Evolutionary conservation across 2,888 invertebrate species (phyloP).

Genomic region (Microctonus aethiopoides): DNA sequence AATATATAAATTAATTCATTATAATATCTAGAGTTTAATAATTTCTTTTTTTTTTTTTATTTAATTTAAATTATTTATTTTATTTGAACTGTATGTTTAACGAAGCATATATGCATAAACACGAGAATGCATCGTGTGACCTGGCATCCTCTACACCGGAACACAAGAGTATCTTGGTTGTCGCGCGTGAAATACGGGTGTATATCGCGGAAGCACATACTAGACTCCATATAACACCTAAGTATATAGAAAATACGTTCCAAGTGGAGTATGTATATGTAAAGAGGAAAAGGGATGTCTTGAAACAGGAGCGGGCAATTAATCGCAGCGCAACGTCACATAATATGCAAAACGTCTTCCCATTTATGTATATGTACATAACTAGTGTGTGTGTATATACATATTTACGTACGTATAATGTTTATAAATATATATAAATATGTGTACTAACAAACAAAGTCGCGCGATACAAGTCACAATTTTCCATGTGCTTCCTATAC

Average conservation of each 20-base stretch:
- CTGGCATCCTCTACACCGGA: conserved; percentile 45
- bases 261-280: neutral
- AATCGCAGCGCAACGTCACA: conserved; percentile 28
- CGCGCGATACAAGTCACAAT: neutral
- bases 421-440: no score
- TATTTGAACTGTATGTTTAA: conserved; percentile 46
- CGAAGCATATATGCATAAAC: conserved; percentile 40
- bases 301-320: conserved; percentile 39
- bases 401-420: no score
- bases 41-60: neutral
- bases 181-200: conserved; percentile 34
- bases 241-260: neutral
- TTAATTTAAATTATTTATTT: conserved; percentile 3
- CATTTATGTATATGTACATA: conserved; percentile 11
- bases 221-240: neutral
- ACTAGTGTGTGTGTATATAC: no score
- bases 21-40: neutral
- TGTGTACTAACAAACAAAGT: neutral
- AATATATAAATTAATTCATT: no score
- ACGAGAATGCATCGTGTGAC: conserved; percentile 45
- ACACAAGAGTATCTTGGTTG: conserved; percentile 32
- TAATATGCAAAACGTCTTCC: conserved; percentile 30
- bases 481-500: conserved; percentile 7
- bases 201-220: conserved; percentile 30
- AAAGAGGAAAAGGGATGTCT: conserved; percentile 27